A percentile compares a stretch with the other conserved stretches of the same genome.
Conservation (phyloP, 1,140 invertebrate species). For the Sitophilus oryzae region DNA sequence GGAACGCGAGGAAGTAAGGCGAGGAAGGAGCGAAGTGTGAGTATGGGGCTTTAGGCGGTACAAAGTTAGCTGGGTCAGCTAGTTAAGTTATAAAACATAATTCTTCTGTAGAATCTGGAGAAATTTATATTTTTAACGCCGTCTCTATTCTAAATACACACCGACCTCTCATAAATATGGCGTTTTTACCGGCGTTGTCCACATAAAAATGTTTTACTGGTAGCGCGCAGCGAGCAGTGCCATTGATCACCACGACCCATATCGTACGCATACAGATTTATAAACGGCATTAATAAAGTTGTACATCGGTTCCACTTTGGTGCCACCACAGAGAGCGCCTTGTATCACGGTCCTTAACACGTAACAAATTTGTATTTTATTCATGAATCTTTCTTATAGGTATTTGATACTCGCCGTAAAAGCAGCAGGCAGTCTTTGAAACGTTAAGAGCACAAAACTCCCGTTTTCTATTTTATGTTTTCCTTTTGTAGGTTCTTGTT, state of each 20-base stretch:
- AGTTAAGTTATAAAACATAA: too few relatives aligned
- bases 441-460: not conserved
- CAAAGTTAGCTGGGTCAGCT: too few relatives aligned
- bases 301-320: conserved; percentile 19
- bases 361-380: conserved; percentile 36
- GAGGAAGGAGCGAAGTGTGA: too few relatives aligned
- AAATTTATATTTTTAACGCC: not conserved
- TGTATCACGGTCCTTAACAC: conserved; percentile 26
- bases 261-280: conserved; percentile 29
- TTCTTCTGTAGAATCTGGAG: too few relatives aligned
- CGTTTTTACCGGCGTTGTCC: conserved; percentile 8
- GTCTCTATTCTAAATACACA: not conserved
- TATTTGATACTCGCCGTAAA: conserved; percentile 29
- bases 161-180: not conserved
- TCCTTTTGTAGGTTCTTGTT: too few relatives aligned
- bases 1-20: too few relatives aligned
- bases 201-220: conserved; percentile 26
- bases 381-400: conserved; percentile 31
- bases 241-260: conserved; percentile 18
- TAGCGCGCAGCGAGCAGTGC: conserved; percentile 20
- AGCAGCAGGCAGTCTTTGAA: conserved; percentile 24
- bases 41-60: too few relatives aligned
- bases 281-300: conserved; percentile 28
- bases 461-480: not conserved
- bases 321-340: conserved; percentile 12